These are phyloP conservation scores for Cantharis flavilabris DNA, from an alignment of 2,888 invertebrate species.

Conservation along the genomic window DNA sequence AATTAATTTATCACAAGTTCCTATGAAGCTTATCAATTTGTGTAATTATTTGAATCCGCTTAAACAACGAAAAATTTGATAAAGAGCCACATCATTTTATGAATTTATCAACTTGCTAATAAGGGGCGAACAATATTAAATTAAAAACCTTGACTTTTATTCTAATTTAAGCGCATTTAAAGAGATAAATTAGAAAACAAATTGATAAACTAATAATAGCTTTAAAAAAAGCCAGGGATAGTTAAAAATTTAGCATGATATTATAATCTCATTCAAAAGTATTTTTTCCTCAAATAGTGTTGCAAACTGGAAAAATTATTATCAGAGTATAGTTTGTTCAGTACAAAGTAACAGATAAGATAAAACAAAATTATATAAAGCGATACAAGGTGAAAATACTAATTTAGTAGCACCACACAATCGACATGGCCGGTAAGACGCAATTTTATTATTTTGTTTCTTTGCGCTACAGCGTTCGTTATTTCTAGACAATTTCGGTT, in stretches of 20 bases:
- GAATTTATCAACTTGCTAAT: background rate
- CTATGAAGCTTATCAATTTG: background rate
- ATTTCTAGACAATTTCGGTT: slow-evolving; percentile 26
- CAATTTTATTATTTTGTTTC: slow-evolving; percentile 1
- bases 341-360: slow-evolving; percentile 4
- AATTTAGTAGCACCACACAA: background rate
- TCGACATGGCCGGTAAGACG: slow-evolving; percentile 23
- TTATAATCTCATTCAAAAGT: background rate
- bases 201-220: background rate
- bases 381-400: background rate
- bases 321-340: background rate
- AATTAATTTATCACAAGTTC: background rate
- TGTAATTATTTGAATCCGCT: background rate
- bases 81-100: background rate
- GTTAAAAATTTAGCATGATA: background rate
- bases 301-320: background rate
- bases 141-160: background rate
- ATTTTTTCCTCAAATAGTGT: background rate
- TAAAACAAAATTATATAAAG: background rate
- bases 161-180: background rate
- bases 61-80: background rate
- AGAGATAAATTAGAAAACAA: background rate
- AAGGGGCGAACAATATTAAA: background rate
- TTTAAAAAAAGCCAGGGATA: background rate
- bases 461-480: slow-evolving; percentile 11